These are phyloP conservation scores for Microtus oregoni DNA, from an alignment of 2,113 vertebrate species.

Conservation along the genomic window DNA sequence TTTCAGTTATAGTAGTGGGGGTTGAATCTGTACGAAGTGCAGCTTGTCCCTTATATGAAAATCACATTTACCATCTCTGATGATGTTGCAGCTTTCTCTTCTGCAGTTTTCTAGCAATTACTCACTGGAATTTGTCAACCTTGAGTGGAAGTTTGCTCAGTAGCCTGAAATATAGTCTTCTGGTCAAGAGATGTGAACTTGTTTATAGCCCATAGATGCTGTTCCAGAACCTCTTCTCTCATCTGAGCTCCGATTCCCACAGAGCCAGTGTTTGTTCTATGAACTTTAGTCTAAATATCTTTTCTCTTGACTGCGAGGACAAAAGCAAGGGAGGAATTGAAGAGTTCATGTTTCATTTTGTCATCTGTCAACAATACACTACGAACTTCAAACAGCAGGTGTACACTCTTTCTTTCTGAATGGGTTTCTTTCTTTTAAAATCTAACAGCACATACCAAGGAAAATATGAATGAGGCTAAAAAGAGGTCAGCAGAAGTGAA, in stretches of 20 bases:
- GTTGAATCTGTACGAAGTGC: neutral
- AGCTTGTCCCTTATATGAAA: neutral
- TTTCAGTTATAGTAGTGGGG: neutral
- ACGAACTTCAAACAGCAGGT: slow-evolving; percentile 49
- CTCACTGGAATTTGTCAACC: neutral
- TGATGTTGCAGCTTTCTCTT: neutral
- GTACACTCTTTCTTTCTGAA: neutral
- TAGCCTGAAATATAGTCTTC: slow-evolving; percentile 50
- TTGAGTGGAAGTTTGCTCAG: slow-evolving; percentile 47
- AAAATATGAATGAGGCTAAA: neutral
- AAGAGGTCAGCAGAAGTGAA: neutral
- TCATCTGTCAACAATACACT: slow-evolving; percentile 1
- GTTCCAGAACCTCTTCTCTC: slow-evolving; percentile 2
- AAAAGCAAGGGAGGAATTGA: slow-evolving; percentile 49
- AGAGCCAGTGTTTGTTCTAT: neutral
- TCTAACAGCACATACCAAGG: neutral
- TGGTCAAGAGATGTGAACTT: slow-evolving; percentile 61
- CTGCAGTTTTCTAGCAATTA: slow-evolving; percentile 20
- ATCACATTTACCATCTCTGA: neutral
- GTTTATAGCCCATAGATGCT: neutral
- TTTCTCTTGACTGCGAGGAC: slow-evolving; percentile 42
- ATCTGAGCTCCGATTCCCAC: neutral
- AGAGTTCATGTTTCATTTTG: slow-evolving; percentile 49
- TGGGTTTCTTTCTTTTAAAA: slow-evolving; percentile 58
- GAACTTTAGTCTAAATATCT: slow-evolving; percentile 29